Evolutionary conservation across 2,797 vertebrate species (phyloP).

Genomic region (Clamator glandarius): DNA sequence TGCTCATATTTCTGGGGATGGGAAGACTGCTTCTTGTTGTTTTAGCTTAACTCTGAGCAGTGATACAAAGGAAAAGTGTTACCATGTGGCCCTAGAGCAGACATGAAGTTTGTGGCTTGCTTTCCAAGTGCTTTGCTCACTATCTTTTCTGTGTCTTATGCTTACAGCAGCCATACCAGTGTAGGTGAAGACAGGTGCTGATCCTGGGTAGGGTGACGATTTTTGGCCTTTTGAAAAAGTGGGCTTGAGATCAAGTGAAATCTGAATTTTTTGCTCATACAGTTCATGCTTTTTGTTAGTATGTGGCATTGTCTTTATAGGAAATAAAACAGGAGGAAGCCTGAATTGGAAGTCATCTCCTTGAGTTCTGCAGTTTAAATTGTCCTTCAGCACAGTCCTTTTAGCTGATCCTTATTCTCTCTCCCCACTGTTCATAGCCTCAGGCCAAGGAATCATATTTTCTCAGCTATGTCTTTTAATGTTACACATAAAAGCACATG

Average conservation of each 20-base stretch:
- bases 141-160: neutral
- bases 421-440: neutral
- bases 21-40: neutral
- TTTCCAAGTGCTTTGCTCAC: neutral
- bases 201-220: accelerated
- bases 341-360: neutral
- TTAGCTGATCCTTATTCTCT: neutral
- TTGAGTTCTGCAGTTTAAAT: neutral
- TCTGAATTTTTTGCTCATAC: neutral
- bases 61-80: neutral
- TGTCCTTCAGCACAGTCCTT: neutral
- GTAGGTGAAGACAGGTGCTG: neutral
- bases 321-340: neutral
- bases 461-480: neutral
- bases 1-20: neutral
- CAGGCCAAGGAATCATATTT: neutral
- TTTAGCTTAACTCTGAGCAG: neutral
- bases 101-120: neutral
- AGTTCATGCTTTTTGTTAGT: neutral
- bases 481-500: neutral
- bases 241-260: neutral
- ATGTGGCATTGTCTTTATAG: neutral
- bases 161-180: neutral
- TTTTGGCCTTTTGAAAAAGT: neutral
- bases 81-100: neutral